Evolutionary conservation across 2,888 invertebrate species (phyloP), one percentile per base, ranked within the genome.

Genomic region (Tinea semifulvella): DNA sequence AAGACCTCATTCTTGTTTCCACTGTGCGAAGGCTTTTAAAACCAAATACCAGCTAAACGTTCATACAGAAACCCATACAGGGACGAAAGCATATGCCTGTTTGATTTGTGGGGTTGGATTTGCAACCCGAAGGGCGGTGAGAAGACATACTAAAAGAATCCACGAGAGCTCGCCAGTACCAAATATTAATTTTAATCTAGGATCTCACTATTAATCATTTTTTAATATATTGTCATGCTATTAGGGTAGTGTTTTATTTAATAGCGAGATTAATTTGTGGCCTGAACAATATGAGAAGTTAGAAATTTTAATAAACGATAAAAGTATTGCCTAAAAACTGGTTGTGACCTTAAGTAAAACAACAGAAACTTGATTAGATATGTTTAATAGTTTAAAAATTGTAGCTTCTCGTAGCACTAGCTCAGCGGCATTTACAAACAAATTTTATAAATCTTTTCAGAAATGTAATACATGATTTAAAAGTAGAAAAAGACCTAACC

Each of bases 21-120:
- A 75, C 14, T 88, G 88, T 60, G 82, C 81, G 1, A 69, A 80
- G 36, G 62, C 70, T 13, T 88, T 87, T 64, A 68, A 86, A 1
- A 83, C 85, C 51, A 83, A 84, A 22, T 82, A 85, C 56, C 86
- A 86, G 53, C 59, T 88, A 17, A 79, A 76, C 53, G 66, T 79
- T 43, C 88, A 88, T 54, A 47, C 44, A 13, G 58, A 83, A 2
- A 65, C 82, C 31, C 87, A 87, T 63, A 66, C 76, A 14, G 71
- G 84, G 55, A 57, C 64, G 2, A 84, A 82, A 53, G 85, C 86
- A 5, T 84, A 81, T 63, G 63, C 70, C 8, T 88, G 88, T 61
- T 58, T 58, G 1, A 13, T 51, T 1, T 88, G 88, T 60, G 72
- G 74, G 45, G 82, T 83, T 49, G 74, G 82, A 27, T 87, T 87